These are phyloP conservation scores for Lasaia peninsularis DNA, from an alignment of 1,140 invertebrate species.

Conservation along the genomic window DNA sequence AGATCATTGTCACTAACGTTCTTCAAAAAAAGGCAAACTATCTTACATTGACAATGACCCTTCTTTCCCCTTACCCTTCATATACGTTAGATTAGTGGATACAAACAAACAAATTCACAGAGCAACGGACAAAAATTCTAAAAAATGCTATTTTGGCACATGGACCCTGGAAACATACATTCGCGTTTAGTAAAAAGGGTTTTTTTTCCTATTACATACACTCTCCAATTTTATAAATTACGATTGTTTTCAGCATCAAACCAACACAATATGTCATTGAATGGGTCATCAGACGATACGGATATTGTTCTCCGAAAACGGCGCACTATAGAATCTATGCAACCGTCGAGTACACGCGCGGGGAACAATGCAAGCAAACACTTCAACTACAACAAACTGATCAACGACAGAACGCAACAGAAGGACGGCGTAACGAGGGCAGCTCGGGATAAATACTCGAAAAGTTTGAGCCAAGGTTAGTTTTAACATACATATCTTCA, in stretches of 20 bases:
- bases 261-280: conserved; percentile 21
- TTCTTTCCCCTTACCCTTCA: no score
- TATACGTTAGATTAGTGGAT: no score
- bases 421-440: conserved; percentile 31
- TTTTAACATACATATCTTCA: conserved; percentile 12
- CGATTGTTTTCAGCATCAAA: conserved; percentile 17
- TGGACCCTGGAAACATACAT: no score
- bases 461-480: conserved; percentile 56
- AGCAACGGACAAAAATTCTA: no score
- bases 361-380: conserved; percentile 80
- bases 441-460: conserved; percentile 42
- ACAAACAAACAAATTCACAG: no score
- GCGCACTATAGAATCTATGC: conserved; percentile 65
- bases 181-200: no score
- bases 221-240: no score
- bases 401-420: conserved; percentile 78
- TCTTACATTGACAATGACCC: no score
- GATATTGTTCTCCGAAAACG: conserved; percentile 50
- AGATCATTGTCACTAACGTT: no score
- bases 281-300: conserved; percentile 33
- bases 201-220: no score
- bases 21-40: no score
- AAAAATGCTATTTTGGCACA: no score
- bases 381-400: conserved; percentile 87
- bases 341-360: conserved; percentile 69